A percentile compares a stretch with the other conserved stretches of the same genome.
These are phyloP conservation scores for Brenthis daphne DNA, from an alignment of 2,888 invertebrate genomes.

Conservation along the genomic window DNA sequence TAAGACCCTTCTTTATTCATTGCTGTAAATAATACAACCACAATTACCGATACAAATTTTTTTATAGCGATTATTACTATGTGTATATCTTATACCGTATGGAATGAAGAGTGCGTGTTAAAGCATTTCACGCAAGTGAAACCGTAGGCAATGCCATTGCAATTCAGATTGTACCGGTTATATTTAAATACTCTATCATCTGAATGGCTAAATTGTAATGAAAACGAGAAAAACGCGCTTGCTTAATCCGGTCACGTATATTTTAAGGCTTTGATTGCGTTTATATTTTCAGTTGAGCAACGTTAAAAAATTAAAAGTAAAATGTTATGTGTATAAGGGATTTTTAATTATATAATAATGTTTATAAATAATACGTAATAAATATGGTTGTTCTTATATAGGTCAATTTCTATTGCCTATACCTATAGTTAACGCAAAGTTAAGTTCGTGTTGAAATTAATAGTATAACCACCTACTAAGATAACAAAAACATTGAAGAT, in stretches of 20 bases:
- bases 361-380: too few relatives aligned
- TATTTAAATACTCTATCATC: slow-evolving; percentile 25
- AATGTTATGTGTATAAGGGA: too few relatives aligned
- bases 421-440: too few relatives aligned
- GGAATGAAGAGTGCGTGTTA: slow-evolving; percentile 23
- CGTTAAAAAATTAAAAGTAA: too few relatives aligned
- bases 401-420: too few relatives aligned
- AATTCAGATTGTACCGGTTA: slow-evolving; percentile 13
- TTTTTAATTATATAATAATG: too few relatives aligned
- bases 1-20: too few relatives aligned
- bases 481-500: too few relatives aligned
- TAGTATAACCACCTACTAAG: too few relatives aligned
- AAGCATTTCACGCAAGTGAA: slow-evolving; percentile 35
- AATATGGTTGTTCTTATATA: too few relatives aligned
- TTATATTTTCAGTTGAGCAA: slow-evolving; percentile 15
- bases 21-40: too few relatives aligned
- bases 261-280: slow-evolving; percentile 15
- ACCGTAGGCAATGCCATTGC: slow-evolving; percentile 29
- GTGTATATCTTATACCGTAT: slow-evolving; percentile 7
- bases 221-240: slow-evolving; percentile 4
- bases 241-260: slow-evolving; percentile 23
- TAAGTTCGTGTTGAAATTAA: too few relatives aligned
- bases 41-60: not conserved
- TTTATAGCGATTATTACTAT: not conserved
- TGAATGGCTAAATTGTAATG: slow-evolving; percentile 7